Conservation (phyloP, 2,888 invertebrate genomes). For the Thereva unica region DNA sequence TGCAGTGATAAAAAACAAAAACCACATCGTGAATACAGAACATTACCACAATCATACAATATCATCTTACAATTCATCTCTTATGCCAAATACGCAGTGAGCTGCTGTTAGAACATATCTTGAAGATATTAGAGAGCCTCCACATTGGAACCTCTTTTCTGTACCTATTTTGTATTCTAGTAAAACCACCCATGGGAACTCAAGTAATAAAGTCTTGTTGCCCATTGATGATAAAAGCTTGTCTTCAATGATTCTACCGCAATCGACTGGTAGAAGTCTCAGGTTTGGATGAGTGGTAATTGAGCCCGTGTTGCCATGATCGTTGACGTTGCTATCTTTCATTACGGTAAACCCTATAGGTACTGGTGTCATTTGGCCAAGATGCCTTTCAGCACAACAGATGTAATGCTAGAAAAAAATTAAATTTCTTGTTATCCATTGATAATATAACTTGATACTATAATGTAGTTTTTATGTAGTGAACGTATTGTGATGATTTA, state of each 20-base stretch:
- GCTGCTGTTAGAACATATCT: slow-evolving; percentile 53
- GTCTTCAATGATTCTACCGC: slow-evolving; percentile 63
- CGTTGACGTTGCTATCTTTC: not conserved
- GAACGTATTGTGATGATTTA: no score
- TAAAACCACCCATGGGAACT: slow-evolving; percentile 78
- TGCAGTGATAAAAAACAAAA: no score
- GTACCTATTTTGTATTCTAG: slow-evolving; percentile 62
- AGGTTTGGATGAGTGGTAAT: slow-evolving; percentile 35
- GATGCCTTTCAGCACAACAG: slow-evolving; percentile 33
- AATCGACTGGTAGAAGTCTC: slow-evolving; percentile 48
- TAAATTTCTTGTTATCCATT: not conserved
- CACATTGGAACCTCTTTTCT: slow-evolving; percentile 52
- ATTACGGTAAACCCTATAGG: not conserved
- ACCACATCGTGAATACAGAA: not conserved
- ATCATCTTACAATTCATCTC: slow-evolving; percentile 46
- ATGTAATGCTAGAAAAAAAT: slow-evolving; percentile 17
- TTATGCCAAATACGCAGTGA: slow-evolving; percentile 48
- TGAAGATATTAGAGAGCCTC: slow-evolving; percentile 51
- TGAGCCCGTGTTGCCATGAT: slow-evolving; percentile 12
- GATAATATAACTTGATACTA: not conserved
- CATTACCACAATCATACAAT: not conserved
- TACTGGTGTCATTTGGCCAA: not conserved
- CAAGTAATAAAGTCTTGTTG: slow-evolving; percentile 63
- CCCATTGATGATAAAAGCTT: slow-evolving; percentile 64
- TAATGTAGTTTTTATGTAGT: not conserved